A percentile compares a stretch with the other conserved stretches of the same genome.
phyloP scores from a whole-genome alignment of 2,797 vertebrate species.

The Falco naumanni region DNA sequence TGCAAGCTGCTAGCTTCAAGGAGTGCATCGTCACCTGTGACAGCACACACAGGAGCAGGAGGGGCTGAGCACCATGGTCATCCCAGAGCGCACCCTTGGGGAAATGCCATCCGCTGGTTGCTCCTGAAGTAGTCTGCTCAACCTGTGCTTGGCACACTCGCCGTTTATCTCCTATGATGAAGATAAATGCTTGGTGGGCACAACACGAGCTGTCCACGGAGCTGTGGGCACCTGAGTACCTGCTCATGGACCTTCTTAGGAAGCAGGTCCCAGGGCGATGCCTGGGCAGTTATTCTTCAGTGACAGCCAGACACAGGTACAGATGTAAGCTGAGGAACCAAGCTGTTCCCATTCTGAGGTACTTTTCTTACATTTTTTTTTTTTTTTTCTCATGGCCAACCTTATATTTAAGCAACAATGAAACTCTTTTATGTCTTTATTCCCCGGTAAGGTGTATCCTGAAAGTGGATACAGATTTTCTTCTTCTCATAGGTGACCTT shows the following conservation, averaged over 20 bases:
- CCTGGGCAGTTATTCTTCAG: neutral
- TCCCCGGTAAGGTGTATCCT: neutral
- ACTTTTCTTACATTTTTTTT: neutral
- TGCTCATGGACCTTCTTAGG: neutral
- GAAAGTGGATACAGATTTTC: neutral
- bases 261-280: accelerated
- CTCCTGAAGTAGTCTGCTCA: accelerated
- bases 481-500: neutral
- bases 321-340: neutral
- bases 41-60: neutral
- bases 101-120: neutral
- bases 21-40: neutral
- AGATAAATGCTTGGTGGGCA: neutral
- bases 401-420: neutral
- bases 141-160: neutral
- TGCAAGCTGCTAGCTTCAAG: neutral
- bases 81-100: neutral
- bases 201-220: accelerated
- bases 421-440: neutral
- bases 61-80: neutral
- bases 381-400: neutral
- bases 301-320: neutral
- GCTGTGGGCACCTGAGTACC: neutral
- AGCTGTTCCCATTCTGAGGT: neutral
- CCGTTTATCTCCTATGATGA: neutral